Conservation (phyloP, 2,113 vertebrate species). For the Lynx canadensis region DNA sequence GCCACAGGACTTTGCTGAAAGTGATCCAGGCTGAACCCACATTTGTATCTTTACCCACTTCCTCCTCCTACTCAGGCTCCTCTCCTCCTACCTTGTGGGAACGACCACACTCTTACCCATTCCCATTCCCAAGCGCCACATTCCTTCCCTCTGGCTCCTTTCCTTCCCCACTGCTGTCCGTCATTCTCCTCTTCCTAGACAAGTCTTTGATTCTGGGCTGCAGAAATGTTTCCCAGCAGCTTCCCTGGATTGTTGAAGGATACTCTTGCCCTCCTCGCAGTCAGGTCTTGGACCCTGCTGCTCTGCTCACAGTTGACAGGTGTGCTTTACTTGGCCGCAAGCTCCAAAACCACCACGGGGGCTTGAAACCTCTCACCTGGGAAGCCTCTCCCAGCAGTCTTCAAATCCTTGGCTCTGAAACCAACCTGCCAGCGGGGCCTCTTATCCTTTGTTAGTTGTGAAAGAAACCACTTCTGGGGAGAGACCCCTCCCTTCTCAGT, state of each 20-base stretch:
- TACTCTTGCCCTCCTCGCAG: fast-evolving
- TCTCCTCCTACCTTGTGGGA: neutral
- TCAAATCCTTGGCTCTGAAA: neutral
- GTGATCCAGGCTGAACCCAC: neutral
- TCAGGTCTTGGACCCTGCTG: neutral
- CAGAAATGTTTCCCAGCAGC: neutral
- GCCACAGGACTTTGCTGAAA: neutral
- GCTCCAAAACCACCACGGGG: fast-evolving
- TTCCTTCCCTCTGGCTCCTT: neutral
- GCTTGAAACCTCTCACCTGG: neutral
- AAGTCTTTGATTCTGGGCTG: neutral
- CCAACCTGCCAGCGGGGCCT: neutral
- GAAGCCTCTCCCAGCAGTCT: neutral
- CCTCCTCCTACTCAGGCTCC: fast-evolving
- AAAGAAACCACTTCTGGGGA: neutral
- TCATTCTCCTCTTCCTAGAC: neutral
- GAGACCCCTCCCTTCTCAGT: neutral
- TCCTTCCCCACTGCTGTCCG: neutral
- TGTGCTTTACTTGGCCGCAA: neutral
- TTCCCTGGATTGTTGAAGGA: neutral
- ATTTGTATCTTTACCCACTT: neutral
- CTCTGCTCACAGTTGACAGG: neutral
- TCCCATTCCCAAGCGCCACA: fast-evolving
- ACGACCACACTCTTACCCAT: neutral
- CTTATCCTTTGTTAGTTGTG: neutral